These are phyloP conservation scores for Heliangelus exortis DNA, from an alignment of 2,797 vertebrate genomes.

Conservation along the genomic window DNA sequence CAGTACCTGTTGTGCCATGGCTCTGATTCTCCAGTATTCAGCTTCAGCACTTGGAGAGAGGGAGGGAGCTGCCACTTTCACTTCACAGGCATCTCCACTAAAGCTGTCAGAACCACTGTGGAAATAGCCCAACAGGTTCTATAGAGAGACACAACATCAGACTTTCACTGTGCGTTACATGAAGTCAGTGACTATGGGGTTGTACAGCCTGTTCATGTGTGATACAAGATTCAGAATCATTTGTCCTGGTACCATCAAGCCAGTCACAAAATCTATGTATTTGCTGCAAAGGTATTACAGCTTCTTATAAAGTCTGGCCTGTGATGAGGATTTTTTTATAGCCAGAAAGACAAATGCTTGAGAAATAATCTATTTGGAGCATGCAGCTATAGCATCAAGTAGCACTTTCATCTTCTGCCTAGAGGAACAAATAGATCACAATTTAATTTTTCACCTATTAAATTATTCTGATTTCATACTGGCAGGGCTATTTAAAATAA, in stretches of 20 bases:
- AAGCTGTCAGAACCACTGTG: constrained; percentile 93
- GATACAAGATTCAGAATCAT: background rate
- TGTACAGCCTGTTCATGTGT: background rate
- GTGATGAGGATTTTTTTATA: background rate
- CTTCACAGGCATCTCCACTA: constrained; percentile 94
- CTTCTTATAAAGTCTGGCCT: background rate
- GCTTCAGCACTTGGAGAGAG: constrained; percentile 92
- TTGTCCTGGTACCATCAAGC: background rate
- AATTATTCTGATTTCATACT: background rate
- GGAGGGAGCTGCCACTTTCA: constrained; percentile 94
- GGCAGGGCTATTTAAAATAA: background rate
- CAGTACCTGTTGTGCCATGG: constrained; percentile 96
- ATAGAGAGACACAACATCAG: constrained; percentile 49
- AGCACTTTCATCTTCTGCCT: background rate
- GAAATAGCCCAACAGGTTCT: constrained; percentile 96
- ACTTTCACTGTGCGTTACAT: background rate
- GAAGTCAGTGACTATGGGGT: background rate
- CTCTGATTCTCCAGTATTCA: constrained; percentile 95
- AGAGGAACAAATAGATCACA: background rate
- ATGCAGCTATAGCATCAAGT: background rate
- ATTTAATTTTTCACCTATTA: background rate
- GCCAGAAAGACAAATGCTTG: background rate
- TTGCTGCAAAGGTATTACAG: background rate
- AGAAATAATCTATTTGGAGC: background rate
- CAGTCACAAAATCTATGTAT: background rate